Conservation (phyloP, 2,888 invertebrate genomes). For the Euplagia quadripunctaria region DNA sequence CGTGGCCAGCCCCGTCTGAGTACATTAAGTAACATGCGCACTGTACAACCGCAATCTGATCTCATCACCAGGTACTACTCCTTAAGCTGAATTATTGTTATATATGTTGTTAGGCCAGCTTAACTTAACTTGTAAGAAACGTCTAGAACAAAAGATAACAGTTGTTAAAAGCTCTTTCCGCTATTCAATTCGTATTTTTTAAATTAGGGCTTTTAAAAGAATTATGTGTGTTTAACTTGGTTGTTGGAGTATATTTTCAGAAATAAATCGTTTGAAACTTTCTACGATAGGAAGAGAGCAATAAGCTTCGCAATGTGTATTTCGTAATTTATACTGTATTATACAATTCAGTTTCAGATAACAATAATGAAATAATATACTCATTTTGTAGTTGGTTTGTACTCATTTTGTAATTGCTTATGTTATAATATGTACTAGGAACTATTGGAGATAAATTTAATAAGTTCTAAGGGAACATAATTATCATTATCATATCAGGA, state of each 20-base stretch:
- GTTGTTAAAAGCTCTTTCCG: slow-evolving; percentile 31
- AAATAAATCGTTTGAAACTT: slow-evolving; percentile 40
- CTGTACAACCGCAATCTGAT: slow-evolving; percentile 17
- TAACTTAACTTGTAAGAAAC: slow-evolving; percentile 22
- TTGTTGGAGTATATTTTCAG: neutral
- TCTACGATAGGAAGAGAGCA: slow-evolving; percentile 23
- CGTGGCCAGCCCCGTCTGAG: slow-evolving; percentile 37
- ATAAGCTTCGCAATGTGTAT: neutral
- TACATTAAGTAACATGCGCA: slow-evolving; percentile 31
- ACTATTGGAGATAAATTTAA: neutral
- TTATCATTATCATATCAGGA: too few relatives aligned
- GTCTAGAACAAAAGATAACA: too few relatives aligned
- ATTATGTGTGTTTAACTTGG: slow-evolving; percentile 9
- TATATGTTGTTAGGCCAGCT: slow-evolving; percentile 26
- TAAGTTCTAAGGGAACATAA: neutral
- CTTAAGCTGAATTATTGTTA: slow-evolving; percentile 12
- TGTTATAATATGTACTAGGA: neutral
- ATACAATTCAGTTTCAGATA: neutral
- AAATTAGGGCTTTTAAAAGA: slow-evolving; percentile 41
- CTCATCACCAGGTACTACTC: neutral
- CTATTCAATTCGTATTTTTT: slow-evolving; percentile 25
- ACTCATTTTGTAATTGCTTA: too few relatives aligned
- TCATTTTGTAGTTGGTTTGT: too few relatives aligned
- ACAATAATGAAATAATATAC: neutral
- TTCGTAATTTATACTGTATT: too few relatives aligned